Evolutionary conservation across 2,113 vertebrate species (phyloP).

Genomic region (Camarhynchus parvulus): DNA sequence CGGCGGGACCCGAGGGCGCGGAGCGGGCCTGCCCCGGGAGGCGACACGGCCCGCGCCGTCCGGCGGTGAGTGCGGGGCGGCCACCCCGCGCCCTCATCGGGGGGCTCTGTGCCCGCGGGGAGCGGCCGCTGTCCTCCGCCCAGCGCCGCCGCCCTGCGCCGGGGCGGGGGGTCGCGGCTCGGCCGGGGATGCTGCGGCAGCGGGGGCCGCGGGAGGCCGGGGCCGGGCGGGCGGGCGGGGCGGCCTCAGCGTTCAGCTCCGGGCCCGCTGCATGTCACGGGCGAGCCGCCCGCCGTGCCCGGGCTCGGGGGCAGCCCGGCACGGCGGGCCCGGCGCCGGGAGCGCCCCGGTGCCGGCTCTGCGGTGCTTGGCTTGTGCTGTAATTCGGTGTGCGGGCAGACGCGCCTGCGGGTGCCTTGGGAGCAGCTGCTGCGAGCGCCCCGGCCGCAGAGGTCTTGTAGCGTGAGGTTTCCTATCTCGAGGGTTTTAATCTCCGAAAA

Average conservation of each 20-base stretch:
- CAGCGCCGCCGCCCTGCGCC: too few relatives aligned
- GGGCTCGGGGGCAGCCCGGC: not conserved
- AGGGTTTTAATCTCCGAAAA: not conserved
- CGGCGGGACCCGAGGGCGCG: not conserved
- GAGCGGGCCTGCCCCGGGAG: not conserved
- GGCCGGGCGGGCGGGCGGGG: not conserved
- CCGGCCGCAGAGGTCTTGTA: too few relatives aligned
- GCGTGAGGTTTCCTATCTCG: not conserved
- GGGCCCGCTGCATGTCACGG: not conserved
- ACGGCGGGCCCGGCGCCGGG: not conserved
- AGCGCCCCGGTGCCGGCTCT: not conserved
- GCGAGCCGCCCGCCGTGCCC: not conserved
- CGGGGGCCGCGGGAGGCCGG: too few relatives aligned
- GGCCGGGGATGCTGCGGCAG: too few relatives aligned
- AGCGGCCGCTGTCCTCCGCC: too few relatives aligned
- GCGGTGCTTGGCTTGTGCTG: not conserved
- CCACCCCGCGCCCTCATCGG: too few relatives aligned
- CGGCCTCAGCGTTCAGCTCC: not conserved
- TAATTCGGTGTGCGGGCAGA: accelerated
- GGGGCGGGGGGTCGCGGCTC: too few relatives aligned
- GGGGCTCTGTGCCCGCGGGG: too few relatives aligned
- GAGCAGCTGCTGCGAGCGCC: not conserved
- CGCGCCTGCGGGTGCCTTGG: not conserved
- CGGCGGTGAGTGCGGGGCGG: too few relatives aligned
- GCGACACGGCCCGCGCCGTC: too few relatives aligned